A percentile compares a stretch with the other conserved stretches of the same genome.
Evolutionary conservation across 2,888 invertebrate species (phyloP).

Genomic region (Lasioglossum oenotherae): DNA sequence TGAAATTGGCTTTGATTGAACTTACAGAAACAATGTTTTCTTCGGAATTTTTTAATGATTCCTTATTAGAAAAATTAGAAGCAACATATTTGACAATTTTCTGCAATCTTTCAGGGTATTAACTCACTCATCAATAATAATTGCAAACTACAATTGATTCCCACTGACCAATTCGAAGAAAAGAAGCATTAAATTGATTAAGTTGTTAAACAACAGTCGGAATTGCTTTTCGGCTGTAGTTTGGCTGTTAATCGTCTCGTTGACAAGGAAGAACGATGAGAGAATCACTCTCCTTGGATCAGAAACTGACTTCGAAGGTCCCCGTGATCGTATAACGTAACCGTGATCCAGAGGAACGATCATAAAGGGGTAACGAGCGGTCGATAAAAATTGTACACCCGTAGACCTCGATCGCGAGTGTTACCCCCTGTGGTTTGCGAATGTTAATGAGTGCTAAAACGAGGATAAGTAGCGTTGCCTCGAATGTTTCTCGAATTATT

Average conservation of each 20-base stretch:
- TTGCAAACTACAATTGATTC: not conserved
- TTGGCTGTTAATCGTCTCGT: not conserved
- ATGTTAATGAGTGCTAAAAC: not conserved
- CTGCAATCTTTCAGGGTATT: not conserved
- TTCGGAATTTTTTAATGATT: not conserved
- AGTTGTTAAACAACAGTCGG: not conserved
- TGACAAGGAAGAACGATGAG: not conserved
- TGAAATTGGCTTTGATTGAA: too few relatives aligned
- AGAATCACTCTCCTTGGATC: conserved; percentile 54
- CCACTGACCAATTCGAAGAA: not conserved
- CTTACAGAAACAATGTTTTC: not conserved
- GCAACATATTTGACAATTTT: not conserved
- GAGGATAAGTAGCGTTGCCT: not conserved
- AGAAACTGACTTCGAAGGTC: conserved; percentile 57
- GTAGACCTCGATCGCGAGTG: conserved; percentile 26
- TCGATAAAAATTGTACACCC: conserved; percentile 23
- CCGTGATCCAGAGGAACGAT: conserved; percentile 38
- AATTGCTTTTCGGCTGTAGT: not conserved
- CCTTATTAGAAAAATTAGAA: too few relatives aligned
- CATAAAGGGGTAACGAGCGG: conserved; percentile 52
- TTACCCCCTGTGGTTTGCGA: not conserved
- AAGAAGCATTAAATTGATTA: not conserved
- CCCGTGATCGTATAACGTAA: conserved; percentile 25
- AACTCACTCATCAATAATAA: not conserved
- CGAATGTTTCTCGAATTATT: not conserved